Evolutionary conservation across 2,888 invertebrate genomes (phyloP).

Genomic region (Rhorus exstirpatorius): DNA sequence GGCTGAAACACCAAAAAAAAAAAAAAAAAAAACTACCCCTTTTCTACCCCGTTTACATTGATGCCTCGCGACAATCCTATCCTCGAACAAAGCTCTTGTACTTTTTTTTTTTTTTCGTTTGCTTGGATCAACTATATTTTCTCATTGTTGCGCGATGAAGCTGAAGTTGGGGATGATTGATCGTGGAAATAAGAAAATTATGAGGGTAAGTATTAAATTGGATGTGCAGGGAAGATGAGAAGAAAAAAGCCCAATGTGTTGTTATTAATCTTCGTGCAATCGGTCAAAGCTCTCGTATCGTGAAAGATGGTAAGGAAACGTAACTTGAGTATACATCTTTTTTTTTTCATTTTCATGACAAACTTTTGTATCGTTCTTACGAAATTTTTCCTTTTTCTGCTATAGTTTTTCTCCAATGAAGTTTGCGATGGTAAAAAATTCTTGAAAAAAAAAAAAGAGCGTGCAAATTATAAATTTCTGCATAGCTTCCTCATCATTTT

Average conservation of each 20-base stretch:
- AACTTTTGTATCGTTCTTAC: too few species aligned
- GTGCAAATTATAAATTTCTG: too few species aligned
- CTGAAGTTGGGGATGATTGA: too few species aligned
- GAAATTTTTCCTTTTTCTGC: too few species aligned
- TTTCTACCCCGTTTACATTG: constrained; percentile 39
- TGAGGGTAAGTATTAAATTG: neutral
- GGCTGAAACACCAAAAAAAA: constrained; percentile 27
- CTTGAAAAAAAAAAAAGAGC: too few species aligned
- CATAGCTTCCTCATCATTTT: too few species aligned
- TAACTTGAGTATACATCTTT: too few species aligned
- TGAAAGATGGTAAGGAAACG: too few species aligned
- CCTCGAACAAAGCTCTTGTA: constrained; percentile 9
- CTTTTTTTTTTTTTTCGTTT: neutral
- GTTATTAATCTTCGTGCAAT: neutral
- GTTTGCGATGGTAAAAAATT: too few species aligned
- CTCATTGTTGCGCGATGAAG: too few species aligned
- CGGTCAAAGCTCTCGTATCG: neutral
- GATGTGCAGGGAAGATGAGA: neutral
- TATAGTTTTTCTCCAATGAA: too few species aligned
- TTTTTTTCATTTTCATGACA: neutral
- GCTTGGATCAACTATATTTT: too few species aligned
- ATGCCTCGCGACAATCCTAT: constrained; percentile 23
- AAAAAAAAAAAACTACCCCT: constrained; percentile 24
- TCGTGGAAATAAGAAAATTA: neutral
- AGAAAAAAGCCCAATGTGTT: neutral